A percentile compares a stretch with the other conserved stretches of the same genome.
phyloP scores from a whole-genome alignment of 1,140 invertebrate species.

The Fopius arisanus region DNA sequence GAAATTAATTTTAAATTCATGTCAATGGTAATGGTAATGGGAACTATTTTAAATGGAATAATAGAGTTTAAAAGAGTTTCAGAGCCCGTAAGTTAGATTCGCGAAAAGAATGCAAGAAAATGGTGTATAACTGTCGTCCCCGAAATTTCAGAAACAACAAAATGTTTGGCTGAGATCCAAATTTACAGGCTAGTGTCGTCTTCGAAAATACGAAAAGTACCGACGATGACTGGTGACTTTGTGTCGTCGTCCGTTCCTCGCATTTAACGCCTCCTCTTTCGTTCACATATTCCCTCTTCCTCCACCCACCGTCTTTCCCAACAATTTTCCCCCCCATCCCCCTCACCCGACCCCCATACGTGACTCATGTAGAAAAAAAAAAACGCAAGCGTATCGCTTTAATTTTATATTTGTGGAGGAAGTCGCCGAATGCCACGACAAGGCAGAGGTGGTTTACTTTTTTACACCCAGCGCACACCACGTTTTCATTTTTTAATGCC shows the following conservation, averaged over 20 bases:
- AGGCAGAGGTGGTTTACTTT: background rate
- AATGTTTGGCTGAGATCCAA: constrained; percentile 33
- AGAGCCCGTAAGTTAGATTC: no score
- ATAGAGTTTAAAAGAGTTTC: no score
- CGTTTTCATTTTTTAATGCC: background rate
- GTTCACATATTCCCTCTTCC: background rate
- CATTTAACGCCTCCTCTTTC: constrained; percentile 22
- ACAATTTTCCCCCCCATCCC: background rate
- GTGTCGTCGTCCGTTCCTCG: constrained; percentile 14
- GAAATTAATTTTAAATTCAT: no score
- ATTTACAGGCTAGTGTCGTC: background rate
- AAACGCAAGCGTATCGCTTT: constrained; percentile 24
- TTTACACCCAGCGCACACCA: background rate
- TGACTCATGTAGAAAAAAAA: constrained; percentile 16
- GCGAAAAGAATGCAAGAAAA: no score
- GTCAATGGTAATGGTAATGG: no score
- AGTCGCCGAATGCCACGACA: constrained; percentile 1
- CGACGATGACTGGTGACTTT: constrained; percentile 35
- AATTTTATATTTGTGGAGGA: constrained; percentile 34
- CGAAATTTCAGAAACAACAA: background rate
- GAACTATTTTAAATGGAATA: no score
- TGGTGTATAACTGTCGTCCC: background rate
- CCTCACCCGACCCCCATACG: background rate
- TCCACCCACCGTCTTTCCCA: background rate
- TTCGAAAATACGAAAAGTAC: constrained; percentile 19